Percentiles rank a stretch among this genome's conserved stretches.
These are phyloP conservation scores for Operophtera brumata DNA, from an alignment of 2,888 invertebrate genomes.

Conservation along the genomic window DNA sequence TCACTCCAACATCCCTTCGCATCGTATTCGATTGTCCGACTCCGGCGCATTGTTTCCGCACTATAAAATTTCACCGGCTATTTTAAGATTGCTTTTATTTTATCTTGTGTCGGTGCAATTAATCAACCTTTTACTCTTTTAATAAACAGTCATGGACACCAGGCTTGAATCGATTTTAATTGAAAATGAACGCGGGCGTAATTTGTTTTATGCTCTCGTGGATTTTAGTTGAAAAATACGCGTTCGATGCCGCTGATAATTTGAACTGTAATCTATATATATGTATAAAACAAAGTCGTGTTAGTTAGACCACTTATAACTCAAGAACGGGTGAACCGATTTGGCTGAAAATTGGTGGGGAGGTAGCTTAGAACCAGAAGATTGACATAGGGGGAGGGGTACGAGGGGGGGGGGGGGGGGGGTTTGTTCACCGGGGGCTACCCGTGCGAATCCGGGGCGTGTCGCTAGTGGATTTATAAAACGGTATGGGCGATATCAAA, in stretches of 20 bases:
- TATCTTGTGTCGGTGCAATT: constrained; percentile 47
- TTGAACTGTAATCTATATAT: too few species aligned
- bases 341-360: too few species aligned
- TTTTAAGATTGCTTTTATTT: constrained; percentile 60
- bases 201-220: constrained; percentile 30
- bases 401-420: too few species aligned
- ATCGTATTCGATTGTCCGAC: constrained; percentile 69
- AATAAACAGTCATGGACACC: constrained; percentile 34
- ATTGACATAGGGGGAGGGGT: too few species aligned
- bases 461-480: constrained; percentile 51
- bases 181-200: constrained; percentile 41
- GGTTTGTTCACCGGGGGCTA: too few species aligned
- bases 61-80: constrained; percentile 62
- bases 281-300: constrained; percentile 2
- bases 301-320: too few species aligned
- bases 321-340: too few species aligned
- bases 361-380: too few species aligned
- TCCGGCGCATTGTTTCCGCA: constrained; percentile 69
- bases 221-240: constrained; percentile 34
- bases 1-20: constrained; percentile 62
- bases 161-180: constrained; percentile 42
- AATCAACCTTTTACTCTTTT: constrained; percentile 46
- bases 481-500: constrained; percentile 51
- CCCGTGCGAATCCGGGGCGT: too few species aligned
- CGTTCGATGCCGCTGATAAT: constrained; percentile 35